A percentile compares a stretch with the other conserved stretches of the same genome.
These are phyloP conservation scores for Sebastes matsubarae DNA, from an alignment of 2,797 vertebrate species.

Conservation along the genomic window DNA sequence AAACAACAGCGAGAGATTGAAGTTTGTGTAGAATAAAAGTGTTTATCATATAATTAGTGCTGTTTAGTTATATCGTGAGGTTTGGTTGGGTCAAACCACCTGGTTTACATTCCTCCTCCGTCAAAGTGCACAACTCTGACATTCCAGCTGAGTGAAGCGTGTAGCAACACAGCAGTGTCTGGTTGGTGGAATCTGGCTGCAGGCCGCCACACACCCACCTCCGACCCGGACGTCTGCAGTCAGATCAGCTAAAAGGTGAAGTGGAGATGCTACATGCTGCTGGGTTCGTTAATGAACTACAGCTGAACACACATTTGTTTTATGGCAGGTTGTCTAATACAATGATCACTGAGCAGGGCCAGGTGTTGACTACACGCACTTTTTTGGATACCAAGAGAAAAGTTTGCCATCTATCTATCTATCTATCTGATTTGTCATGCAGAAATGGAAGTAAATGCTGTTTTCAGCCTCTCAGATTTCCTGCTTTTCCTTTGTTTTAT, in stretches of 20 bases:
- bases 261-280: neutral
- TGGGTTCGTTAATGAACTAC: neutral
- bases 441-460: no score
- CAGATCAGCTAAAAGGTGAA: neutral
- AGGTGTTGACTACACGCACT: neutral
- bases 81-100: neutral
- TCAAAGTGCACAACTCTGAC: slow-evolving; percentile 3
- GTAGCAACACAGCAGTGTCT: slow-evolving; percentile 16
- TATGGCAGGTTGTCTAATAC: neutral
- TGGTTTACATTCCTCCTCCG: neutral
- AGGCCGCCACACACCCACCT: neutral
- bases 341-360: neutral
- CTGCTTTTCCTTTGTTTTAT: no score
- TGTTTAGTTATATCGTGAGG: neutral
- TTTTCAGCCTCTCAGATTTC: no score
- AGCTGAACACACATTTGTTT: neutral
- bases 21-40: neutral
- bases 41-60: neutral
- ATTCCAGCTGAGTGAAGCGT: slow-evolving; percentile 48
- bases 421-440: no score
- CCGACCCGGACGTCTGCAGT: neutral
- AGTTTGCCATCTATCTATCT: rapidly evolving
- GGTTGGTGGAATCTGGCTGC: neutral
- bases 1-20: neutral
- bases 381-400: neutral